Percentiles rank a stretch among this genome's conserved stretches.
These are phyloP conservation scores for Osedax fenrisi DNA, from an alignment of 2,888 invertebrate species.

Conservation along the genomic window DNA sequence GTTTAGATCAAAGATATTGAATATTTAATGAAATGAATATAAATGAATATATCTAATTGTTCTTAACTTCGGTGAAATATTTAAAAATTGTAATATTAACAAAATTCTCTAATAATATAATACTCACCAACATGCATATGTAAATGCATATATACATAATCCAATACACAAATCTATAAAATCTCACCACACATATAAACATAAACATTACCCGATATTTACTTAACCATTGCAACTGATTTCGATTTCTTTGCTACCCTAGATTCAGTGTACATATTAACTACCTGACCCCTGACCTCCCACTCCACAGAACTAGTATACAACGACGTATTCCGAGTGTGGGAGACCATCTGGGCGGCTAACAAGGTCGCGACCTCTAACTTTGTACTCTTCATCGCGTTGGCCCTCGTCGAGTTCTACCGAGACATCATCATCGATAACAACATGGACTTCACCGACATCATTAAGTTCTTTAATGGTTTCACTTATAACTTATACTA, in stretches of 20 bases:
- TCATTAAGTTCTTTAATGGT: constrained; percentile 96
- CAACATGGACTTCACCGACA: constrained; percentile 92
- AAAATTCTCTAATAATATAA: no score
- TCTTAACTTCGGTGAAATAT: background rate
- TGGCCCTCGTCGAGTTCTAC: constrained; percentile 80
- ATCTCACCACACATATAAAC: no score
- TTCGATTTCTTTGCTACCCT: no score
- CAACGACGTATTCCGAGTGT: constrained; percentile 78
- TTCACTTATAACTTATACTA: constrained; percentile 41
- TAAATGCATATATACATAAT: no score
- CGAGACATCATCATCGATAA: constrained; percentile 84
- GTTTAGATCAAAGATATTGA: background rate
- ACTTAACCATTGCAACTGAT: no score
- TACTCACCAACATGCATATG: no score
- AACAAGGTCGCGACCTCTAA: constrained; percentile 71
- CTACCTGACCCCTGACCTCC: no score
- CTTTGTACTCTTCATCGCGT: constrained; percentile 80
- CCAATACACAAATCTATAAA: no score
- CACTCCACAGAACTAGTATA: constrained; percentile 65
- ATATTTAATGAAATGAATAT: background rate
- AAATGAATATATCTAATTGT: background rate
- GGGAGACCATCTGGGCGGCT: constrained; percentile 94
- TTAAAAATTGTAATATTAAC: background rate
- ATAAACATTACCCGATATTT: no score
- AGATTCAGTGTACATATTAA: no score